Evolutionary conservation across 2,113 vertebrate species (phyloP), one percentile per base, ranked within the genome.

Genomic region (Urocolius indicus): DNA sequence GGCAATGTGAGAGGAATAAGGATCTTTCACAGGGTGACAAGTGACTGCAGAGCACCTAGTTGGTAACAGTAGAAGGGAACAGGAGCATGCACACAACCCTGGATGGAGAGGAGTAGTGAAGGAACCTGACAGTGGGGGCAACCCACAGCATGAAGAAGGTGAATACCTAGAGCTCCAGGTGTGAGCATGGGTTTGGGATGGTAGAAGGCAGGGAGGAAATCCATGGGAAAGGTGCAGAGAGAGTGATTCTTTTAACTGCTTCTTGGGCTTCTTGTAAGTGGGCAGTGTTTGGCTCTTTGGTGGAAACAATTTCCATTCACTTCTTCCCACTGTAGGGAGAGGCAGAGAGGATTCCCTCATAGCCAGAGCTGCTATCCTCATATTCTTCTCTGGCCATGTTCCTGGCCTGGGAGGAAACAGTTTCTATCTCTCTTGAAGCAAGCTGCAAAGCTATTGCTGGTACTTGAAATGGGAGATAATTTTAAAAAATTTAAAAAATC

Each of bases 41-140:
- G 7, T 52, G 22, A n/a, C 17, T 83, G 41, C 57, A 67, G 13
- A 52, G 16, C 16, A 38, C 29, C 5, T 52, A 1, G 5, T 61
- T 12, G 82, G 62, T 16, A 45, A 27, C 1, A 23, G 2, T 58
- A 48, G 45, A 65, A 59, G 41, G 57, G 69, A 18, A 24, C 16
- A 23, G 61, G n/a, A 65, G n/a, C 6, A 5, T 0, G 1, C 12
- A 4, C 12, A 8, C 8, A 38, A 1, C 21, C 10, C 38, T 12
- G 23, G 18, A 10, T n/a, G 27, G 20, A 51, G 17, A 61, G 45
- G 34, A 81, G 34, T 46, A 74, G 22, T 8, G 29, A 48, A 7
- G 30, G 24, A 23, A 4, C 20, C 7, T 59, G 43, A 29, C 34
- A 11, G 20, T 57, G 46, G 6, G 61, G 13, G 13, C 65, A 67